Evolutionary conservation across 2,888 invertebrate species (phyloP).

Genomic region (Tineola bisselliella): DNA sequence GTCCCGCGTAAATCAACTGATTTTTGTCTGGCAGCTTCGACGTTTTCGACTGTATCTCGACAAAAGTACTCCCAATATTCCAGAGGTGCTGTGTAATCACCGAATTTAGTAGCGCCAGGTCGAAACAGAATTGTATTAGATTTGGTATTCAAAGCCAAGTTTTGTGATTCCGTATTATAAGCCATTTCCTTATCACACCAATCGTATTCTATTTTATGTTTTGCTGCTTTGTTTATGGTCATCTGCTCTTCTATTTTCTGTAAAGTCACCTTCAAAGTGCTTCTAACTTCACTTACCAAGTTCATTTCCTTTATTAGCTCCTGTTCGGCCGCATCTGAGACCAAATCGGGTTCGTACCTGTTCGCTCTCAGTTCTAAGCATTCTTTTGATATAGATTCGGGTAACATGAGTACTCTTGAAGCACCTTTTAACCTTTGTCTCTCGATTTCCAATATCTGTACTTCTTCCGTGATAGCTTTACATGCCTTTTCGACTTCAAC

Average conservation of each 20-base stretch:
- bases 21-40: conserved; percentile 78
- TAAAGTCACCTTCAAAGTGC: conserved; percentile 69
- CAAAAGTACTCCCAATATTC: conserved; percentile 89
- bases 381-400: conserved; percentile 80
- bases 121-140: conserved; percentile 79
- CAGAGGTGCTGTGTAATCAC: conserved; percentile 72
- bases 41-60: conserved; percentile 77
- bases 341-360: conserved; percentile 77
- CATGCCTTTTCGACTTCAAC: conserved; percentile 77
- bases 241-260: conserved; percentile 76
- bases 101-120: conserved; percentile 82
- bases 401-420: conserved; percentile 72
- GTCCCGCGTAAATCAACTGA: conserved; percentile 77
- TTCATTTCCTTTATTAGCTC: conserved; percentile 80
- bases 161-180: conserved; percentile 77
- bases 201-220: conserved; percentile 85
- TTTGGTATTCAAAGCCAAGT: conserved; percentile 74
- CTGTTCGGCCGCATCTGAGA: conserved; percentile 79
- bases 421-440: conserved; percentile 75
- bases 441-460: conserved; percentile 73
- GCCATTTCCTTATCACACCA: conserved; percentile 92
- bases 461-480: conserved; percentile 74
- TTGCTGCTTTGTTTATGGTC: conserved; percentile 79
- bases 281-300: conserved; percentile 74
- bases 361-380: conserved; percentile 77